Conservation (phyloP, 2,888 invertebrate species). For the Luperina nickerlii region DNA sequence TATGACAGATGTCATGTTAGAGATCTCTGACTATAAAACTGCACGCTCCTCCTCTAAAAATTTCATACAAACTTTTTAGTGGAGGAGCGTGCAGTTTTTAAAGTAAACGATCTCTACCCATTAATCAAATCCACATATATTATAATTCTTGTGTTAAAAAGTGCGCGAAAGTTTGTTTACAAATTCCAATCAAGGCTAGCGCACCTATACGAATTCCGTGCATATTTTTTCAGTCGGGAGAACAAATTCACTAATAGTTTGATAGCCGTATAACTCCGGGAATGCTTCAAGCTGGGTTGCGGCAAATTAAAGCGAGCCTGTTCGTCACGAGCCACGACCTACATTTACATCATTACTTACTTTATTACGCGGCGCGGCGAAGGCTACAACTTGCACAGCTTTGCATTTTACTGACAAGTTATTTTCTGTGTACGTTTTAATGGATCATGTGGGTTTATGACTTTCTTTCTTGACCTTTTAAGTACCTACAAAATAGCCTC, state of each 20-base stretch:
- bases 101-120: background rate
- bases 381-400: slow-evolving; percentile 61
- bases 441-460: slow-evolving; percentile 38
- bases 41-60: too few species aligned
- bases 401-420: slow-evolving; percentile 58
- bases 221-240: slow-evolving; percentile 30
- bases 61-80: too few species aligned
- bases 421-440: slow-evolving; percentile 50
- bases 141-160: background rate
- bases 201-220: slow-evolving; percentile 3
- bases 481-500: too few species aligned
- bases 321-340: slow-evolving; percentile 69
- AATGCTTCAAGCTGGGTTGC: slow-evolving; percentile 52
- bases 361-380: slow-evolving; percentile 65
- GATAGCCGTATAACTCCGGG: slow-evolving; percentile 31
- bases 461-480: slow-evolving; percentile 21
- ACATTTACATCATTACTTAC: slow-evolving; percentile 73
- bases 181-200: background rate
- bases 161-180: background rate
- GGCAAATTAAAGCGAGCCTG: slow-evolving; percentile 67
- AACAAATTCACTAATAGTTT: slow-evolving; percentile 50
- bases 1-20: background rate
- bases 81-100: too few species aligned
- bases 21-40: background rate
- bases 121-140: background rate